Evolutionary conservation across 2,888 invertebrate species (phyloP), one percentile per base, ranked within the genome.

Genomic region (Embidobia sp.): DNA sequence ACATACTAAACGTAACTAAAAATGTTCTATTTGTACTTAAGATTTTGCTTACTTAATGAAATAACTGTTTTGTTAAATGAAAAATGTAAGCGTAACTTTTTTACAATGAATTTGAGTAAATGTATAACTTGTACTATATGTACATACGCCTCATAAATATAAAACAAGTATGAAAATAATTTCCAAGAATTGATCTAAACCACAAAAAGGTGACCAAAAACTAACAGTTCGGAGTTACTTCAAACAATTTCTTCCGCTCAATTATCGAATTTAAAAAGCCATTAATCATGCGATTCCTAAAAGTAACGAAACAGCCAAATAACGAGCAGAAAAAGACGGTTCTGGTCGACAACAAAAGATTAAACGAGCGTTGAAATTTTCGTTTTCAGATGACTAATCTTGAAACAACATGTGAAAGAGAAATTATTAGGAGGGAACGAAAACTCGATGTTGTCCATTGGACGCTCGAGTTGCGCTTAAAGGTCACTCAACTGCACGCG

Each of bases 401-500:
- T 57, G 42, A 49, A 69, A 69, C 42, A 69, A 59, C 31, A 42
- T 33, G 53, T 35, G 67, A 59, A 57, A 57, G 33, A 46, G 49
- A 69, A 69, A 69, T 69, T n/a, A n/a, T n/a, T 69, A 40, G 33
- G 67, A 40, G 57, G 29, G 48, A 46, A 48, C 29, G 48, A 67
- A 66, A 53, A 46, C 66, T 37, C 37, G 37, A 37, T 18, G 16
- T 26, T 29, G 18, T 51, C 22, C 42, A 42, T 15, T 51, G 51
- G 33, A 51, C 63, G 49, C 11, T 44, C n/a, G 22, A 64, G 64
- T 44, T 64, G 53, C 26, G 22, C 53, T 42, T 46, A 37, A 67
- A 67, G 73, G 66, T 74, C 61, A 74, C 53, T 74, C 66, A 67
- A 74, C 74, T 53, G 61, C 53, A 10, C 35, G 27, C 15, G 46